Evolutionary conservation across 1,140 invertebrate species (phyloP).

Genomic region (Euura saliciscinereae): DNA sequence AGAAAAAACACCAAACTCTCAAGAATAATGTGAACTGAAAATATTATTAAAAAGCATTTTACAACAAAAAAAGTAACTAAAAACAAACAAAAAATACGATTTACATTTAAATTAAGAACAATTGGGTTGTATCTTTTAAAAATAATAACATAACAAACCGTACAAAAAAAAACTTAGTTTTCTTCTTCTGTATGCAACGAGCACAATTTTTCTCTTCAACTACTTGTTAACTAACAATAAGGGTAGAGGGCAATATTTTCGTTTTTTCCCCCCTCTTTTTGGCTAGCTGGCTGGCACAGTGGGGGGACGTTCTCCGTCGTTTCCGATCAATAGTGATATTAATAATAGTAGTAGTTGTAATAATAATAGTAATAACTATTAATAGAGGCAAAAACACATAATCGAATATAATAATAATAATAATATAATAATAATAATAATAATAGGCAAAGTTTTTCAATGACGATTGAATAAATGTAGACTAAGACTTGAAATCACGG

Average conservation of each 20-base stretch:
- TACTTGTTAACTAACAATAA: no score
- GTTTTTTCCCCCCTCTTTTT: not conserved
- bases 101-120: constrained; percentile 64
- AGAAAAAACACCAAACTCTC: constrained; percentile 44
- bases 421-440: not conserved
- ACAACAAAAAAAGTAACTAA: constrained; percentile 62
- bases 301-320: not conserved
- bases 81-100: constrained; percentile 63
- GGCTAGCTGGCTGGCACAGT: constrained; percentile 4
- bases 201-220: not conserved
- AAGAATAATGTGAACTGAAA: constrained; percentile 60
- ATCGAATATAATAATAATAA: not conserved
- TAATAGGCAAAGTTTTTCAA: not conserved
- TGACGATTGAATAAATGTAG: no score
- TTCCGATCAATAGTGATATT: not conserved
- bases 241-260: not conserved
- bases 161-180: not conserved
- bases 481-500: no score
- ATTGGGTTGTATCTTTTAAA: constrained; percentile 57
- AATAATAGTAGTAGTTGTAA: not conserved
- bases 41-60: constrained; percentile 65
- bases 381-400: not conserved
- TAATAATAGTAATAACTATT: not conserved
- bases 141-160: not conserved
- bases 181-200: not conserved